Percentiles rank a stretch among this genome's conserved stretches.
These are phyloP conservation scores for Leptopterna dolabrata DNA, from an alignment of 2,888 invertebrate species.

Conservation along the genomic window DNA sequence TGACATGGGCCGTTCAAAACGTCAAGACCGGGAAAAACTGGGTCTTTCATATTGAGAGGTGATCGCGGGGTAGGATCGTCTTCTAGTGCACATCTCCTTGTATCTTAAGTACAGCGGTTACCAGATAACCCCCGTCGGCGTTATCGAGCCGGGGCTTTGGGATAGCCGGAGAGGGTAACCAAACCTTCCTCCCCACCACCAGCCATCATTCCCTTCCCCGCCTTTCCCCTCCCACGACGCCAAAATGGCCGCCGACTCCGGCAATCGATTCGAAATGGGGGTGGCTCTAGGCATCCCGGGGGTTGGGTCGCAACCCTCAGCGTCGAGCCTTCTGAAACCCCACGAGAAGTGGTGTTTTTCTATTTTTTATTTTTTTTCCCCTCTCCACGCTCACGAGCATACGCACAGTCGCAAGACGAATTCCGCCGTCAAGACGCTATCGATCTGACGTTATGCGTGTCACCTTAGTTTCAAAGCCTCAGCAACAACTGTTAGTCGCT, in stretches of 20 bases:
- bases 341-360: not conserved
- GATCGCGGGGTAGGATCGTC: not conserved
- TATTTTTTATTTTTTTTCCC: not conserved
- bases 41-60: not conserved
- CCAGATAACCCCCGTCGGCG: not conserved
- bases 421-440: constrained; percentile 30
- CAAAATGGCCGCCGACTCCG: constrained; percentile 38
- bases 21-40: too few relatives aligned
- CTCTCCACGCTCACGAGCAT: not conserved
- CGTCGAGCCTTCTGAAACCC: not conserved
- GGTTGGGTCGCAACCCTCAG: not conserved
- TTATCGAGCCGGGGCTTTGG: constrained; percentile 12
- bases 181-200: not conserved
- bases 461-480: not conserved
- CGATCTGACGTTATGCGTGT: constrained; percentile 33
- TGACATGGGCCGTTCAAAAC: too few relatives aligned
- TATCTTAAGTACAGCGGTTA: constrained; percentile 4
- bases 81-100: not conserved
- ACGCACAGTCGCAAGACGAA: not conserved
- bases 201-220: not conserved
- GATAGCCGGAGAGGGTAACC: not conserved
- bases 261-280: constrained; percentile 21
- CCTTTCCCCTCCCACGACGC: not conserved
- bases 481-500: not conserved
- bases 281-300: not conserved